Conservation (phyloP, 2,797 vertebrate species). For the Ciconia nigra region DNA sequence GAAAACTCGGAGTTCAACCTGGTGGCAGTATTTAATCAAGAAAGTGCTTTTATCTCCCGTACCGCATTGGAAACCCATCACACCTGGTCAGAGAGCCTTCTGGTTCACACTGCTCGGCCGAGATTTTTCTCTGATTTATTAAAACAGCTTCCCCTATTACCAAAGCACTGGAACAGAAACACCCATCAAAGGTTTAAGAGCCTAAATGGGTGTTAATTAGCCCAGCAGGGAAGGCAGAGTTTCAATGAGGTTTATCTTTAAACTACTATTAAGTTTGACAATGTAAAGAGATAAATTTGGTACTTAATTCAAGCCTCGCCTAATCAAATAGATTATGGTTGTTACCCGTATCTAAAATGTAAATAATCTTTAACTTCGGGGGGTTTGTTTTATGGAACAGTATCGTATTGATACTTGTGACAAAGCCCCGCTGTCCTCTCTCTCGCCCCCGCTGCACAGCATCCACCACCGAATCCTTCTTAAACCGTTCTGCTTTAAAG, state of each 20-base stretch:
- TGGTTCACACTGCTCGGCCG: not conserved
- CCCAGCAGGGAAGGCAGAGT: constrained; percentile 65
- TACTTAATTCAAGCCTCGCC: constrained; percentile 40
- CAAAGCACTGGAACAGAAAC: constrained; percentile 52
- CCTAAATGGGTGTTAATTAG: constrained; percentile 72
- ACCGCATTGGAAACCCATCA: not conserved
- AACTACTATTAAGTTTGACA: constrained; percentile 68
- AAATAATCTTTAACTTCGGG: constrained; percentile 44
- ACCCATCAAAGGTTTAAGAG: constrained; percentile 68
- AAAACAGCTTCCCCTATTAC: not conserved
- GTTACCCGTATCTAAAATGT: constrained; percentile 39
- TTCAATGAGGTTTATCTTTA: constrained; percentile 69
- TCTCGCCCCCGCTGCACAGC: fast-evolving
- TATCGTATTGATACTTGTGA: fast-evolving
- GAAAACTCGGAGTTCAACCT: not conserved
- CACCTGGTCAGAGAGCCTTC: constrained; percentile 9
- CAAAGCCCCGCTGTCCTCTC: not conserved
- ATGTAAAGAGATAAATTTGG: constrained; percentile 63
- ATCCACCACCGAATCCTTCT: not conserved
- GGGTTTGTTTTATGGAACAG: not conserved
- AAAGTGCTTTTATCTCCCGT: constrained; percentile 7
- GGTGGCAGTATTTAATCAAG: constrained; percentile 21
- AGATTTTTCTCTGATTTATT: constrained; percentile 58
- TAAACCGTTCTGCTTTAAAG: not conserved
- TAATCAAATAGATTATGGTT: constrained; percentile 47